Evolutionary conservation across 2,888 invertebrate species (phyloP).

Genomic region (Ormyrus nitidulus): DNA sequence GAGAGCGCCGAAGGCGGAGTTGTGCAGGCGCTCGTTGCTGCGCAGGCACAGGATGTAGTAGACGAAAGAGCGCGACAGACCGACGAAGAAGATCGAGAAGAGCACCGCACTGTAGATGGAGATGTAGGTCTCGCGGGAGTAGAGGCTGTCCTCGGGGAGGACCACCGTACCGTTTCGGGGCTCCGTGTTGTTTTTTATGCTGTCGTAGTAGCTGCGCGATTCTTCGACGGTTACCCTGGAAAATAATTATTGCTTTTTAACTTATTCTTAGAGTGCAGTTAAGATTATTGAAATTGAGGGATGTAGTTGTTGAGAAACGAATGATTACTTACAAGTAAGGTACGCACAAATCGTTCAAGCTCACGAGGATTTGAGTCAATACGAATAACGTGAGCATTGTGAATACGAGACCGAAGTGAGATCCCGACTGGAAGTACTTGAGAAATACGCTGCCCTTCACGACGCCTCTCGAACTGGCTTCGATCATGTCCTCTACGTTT

Average conservation of each 20-base stretch:
- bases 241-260: constrained; percentile 10
- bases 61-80: constrained; percentile 75
- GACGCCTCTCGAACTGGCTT: constrained; percentile 74
- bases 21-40: constrained; percentile 78
- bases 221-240: constrained; percentile 80
- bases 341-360: constrained; percentile 83
- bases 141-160: constrained; percentile 15
- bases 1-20: constrained; percentile 77
- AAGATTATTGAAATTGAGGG: constrained; percentile 23
- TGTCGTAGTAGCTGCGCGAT: constrained; percentile 52
- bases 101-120: constrained; percentile 81
- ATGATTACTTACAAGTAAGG: constrained; percentile 66
- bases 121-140: constrained; percentile 73
- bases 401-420: constrained; percentile 75
- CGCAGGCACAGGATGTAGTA: constrained; percentile 76
- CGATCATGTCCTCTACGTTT: constrained; percentile 66
- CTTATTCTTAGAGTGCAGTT: constrained; percentile 54
- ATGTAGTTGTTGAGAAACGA: too few species aligned
- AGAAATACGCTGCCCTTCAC: constrained; percentile 74
- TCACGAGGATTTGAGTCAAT: constrained; percentile 80
- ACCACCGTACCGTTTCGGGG: not conserved
- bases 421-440: constrained; percentile 78
- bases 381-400: constrained; percentile 77
- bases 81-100: constrained; percentile 67
- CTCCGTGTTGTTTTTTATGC: not conserved